These are phyloP conservation scores for Anas bernieri DNA, from an alignment of 2,797 vertebrate species.

Conservation along the genomic window DNA sequence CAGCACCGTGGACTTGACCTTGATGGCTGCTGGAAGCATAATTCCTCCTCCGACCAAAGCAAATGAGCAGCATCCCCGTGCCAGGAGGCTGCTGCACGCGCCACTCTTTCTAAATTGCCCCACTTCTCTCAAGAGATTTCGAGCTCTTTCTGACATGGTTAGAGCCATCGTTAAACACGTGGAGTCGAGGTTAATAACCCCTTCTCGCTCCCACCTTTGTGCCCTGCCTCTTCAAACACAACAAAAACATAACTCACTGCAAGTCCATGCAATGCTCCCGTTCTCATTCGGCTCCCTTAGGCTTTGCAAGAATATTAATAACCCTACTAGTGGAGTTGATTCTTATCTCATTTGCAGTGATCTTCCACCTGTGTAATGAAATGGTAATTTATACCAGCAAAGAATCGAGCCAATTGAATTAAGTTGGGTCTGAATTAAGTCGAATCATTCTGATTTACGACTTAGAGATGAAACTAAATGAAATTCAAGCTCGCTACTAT, in stretches of 20 bases:
- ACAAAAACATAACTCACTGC: neutral
- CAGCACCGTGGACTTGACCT: neutral
- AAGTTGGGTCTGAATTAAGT: neutral
- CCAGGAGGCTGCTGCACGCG: neutral
- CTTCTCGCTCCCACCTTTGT: neutral
- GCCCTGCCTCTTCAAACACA: neutral
- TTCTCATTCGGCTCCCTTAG: neutral
- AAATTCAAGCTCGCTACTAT: neutral
- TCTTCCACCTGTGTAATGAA: conserved; percentile 49
- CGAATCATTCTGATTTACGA: neutral
- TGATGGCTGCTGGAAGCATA: neutral
- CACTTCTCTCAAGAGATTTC: neutral
- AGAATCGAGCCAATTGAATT: neutral
- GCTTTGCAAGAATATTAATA: neutral
- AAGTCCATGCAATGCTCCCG: neutral
- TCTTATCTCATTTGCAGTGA: conserved; percentile 7
- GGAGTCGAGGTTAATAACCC: neutral
- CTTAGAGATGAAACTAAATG: neutral
- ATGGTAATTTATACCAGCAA: neutral
- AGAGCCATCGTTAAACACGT: neutral
- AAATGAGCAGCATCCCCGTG: neutral
- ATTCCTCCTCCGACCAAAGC: neutral
- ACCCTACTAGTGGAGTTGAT: neutral
- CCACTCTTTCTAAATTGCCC: neutral
- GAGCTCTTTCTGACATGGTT: neutral